These are phyloP conservation scores for Fregata magnificens DNA, from an alignment of 2,113 vertebrate genomes.

Conservation along the genomic window DNA sequence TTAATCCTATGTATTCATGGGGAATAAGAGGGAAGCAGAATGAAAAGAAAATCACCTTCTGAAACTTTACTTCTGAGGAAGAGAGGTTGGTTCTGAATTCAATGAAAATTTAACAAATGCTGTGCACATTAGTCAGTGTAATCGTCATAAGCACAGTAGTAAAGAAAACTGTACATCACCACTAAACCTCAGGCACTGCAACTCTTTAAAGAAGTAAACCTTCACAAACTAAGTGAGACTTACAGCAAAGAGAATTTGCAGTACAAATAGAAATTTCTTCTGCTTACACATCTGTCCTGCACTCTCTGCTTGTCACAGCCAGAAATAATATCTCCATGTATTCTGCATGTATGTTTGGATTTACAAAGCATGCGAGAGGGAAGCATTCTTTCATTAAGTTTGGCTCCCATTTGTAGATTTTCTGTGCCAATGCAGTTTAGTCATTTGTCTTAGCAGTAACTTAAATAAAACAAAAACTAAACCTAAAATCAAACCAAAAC, in stretches of 20 bases:
- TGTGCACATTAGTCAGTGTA: background rate
- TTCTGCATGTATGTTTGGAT: background rate
- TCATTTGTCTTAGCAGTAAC: background rate
- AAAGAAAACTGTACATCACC: background rate
- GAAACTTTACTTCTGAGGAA: background rate
- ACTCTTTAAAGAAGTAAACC: background rate
- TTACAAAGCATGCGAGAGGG: background rate
- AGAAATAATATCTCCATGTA: background rate
- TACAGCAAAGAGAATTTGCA: background rate
- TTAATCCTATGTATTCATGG: background rate
- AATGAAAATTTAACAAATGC: background rate
- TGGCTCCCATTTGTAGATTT: background rate
- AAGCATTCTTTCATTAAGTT: background rate
- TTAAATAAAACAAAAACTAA: background rate
- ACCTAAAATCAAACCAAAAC: background rate
- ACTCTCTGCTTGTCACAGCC: background rate
- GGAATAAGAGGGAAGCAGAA: background rate
- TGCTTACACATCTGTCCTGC: background rate
- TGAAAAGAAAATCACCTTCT: background rate
- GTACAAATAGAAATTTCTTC: background rate
- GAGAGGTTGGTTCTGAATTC: background rate
- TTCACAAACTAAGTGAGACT: background rate
- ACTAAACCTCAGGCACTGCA: background rate
- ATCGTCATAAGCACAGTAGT: background rate
- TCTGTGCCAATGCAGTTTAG: background rate